phyloP scores from a whole-genome alignment of 2,113 vertebrate genomes.

The Scomber japonicus region DNA sequence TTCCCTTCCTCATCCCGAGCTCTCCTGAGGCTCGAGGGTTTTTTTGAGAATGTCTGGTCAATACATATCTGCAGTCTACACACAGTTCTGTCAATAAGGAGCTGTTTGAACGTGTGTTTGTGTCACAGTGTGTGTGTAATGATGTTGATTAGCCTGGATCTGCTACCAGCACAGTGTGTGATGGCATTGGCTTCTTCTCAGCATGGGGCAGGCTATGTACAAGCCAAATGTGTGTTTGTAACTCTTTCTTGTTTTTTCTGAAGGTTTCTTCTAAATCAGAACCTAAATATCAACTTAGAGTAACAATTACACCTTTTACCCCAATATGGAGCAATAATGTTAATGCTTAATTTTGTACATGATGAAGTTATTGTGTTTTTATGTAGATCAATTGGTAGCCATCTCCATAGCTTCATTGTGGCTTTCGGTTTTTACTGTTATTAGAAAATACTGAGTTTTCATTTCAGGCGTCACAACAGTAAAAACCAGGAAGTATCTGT shows the following conservation, averaged over 20 bases:
- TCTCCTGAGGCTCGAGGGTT: constrained; percentile 25
- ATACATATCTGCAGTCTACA: constrained; percentile 73
- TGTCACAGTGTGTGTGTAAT: constrained; percentile 74
- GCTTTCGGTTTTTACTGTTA: too few species aligned
- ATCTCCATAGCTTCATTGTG: too few species aligned
- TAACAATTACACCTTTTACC: neutral
- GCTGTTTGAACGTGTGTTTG: constrained; percentile 36
- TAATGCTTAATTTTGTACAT: too few species aligned
- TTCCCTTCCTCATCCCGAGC: constrained; percentile 1
- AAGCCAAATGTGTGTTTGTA: constrained; percentile 47
- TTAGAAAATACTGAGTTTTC: too few species aligned
- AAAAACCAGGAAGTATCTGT: neutral
- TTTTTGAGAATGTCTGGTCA: constrained; percentile 66
- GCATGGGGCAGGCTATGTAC: constrained; percentile 58
- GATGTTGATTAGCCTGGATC: constrained; percentile 78
- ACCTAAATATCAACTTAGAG: neutral
- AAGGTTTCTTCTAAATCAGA: constrained; percentile 28
- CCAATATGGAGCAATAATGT: too few species aligned
- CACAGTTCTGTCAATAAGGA: constrained; percentile 63
- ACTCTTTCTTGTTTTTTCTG: constrained; percentile 12
- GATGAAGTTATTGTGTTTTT: too few species aligned
- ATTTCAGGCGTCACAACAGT: neutral
- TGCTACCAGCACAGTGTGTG: constrained; percentile 77
- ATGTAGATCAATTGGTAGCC: too few species aligned
- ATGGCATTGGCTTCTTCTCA: constrained; percentile 79